Evolutionary conservation across 2,113 vertebrate genomes (phyloP).

Genomic region (Sinocyclocheilus maitianheensis): DNA sequence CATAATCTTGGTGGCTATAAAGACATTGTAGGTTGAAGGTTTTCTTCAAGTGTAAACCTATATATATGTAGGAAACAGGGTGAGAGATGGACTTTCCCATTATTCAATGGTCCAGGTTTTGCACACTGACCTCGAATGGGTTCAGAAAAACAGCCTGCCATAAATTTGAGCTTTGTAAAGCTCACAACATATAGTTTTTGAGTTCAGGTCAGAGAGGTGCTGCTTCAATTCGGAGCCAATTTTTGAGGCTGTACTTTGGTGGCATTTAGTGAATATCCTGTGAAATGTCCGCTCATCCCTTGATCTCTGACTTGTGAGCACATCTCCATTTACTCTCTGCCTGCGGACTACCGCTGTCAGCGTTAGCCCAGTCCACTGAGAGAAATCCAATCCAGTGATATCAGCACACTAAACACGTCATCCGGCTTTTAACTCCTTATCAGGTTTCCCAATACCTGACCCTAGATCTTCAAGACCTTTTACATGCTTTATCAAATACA

Average conservation of each 20-base stretch:
- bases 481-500: neutral
- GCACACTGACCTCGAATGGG: neutral
- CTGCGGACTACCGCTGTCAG: neutral
- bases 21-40: neutral
- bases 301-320: neutral
- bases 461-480: neutral
- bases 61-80: no score
- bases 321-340: neutral
- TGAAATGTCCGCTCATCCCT: neutral
- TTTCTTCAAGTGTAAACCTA: neutral
- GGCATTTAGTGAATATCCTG: constrained; percentile 12
- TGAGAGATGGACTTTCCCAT: neutral
- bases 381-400: neutral
- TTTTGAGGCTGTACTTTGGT: constrained; percentile 12
- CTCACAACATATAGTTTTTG: neutral
- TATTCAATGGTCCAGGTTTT: constrained; percentile 4
- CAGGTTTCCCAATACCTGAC: neutral
- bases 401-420: neutral
- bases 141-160: neutral
- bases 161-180: constrained; percentile 15
- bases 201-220: constrained; percentile 2
- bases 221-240: neutral
- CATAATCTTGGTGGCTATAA: neutral
- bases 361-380: neutral
- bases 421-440: neutral